These are phyloP conservation scores for Irena cyanogastra DNA, from an alignment of 2,113 vertebrate species.

Conservation along the genomic window DNA sequence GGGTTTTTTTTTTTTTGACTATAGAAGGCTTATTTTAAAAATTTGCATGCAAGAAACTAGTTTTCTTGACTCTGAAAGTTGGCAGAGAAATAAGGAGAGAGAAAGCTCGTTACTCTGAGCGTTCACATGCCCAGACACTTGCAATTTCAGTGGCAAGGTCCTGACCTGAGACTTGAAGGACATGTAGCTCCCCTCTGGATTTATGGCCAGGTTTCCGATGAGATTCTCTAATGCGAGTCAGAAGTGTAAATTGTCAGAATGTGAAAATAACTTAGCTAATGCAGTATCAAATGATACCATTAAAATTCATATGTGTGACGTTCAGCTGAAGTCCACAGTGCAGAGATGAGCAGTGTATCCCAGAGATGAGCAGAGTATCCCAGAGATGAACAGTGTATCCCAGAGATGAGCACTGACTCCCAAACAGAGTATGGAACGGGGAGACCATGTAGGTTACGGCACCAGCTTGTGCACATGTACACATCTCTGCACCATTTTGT, in stretches of 20 bases:
- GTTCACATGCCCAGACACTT: not conserved
- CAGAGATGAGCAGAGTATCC: not conserved
- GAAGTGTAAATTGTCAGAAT: not conserved
- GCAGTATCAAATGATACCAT: not conserved
- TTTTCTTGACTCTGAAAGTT: not conserved
- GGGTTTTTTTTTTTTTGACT: not conserved
- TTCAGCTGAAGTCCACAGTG: not conserved
- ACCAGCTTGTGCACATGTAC: fast-evolving
- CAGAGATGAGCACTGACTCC: not conserved
- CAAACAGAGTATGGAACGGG: fast-evolving
- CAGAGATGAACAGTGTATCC: not conserved
- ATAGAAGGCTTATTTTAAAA: not conserved
- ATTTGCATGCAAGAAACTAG: not conserved
- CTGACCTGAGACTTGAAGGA: not conserved
- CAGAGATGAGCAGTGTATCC: not conserved
- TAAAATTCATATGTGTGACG: not conserved
- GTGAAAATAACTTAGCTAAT: not conserved
- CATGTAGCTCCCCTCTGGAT: not conserved
- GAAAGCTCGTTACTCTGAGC: not conserved
- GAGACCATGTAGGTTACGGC: fast-evolving
- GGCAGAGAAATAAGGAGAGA: not conserved
- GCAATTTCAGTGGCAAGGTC: not conserved
- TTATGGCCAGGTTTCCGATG: not conserved
- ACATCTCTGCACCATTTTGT: not conserved
- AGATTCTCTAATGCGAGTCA: not conserved